These are phyloP conservation scores for Diaprepes abbreviatus DNA, from an alignment of 2,888 invertebrate species.

Conservation along the genomic window DNA sequence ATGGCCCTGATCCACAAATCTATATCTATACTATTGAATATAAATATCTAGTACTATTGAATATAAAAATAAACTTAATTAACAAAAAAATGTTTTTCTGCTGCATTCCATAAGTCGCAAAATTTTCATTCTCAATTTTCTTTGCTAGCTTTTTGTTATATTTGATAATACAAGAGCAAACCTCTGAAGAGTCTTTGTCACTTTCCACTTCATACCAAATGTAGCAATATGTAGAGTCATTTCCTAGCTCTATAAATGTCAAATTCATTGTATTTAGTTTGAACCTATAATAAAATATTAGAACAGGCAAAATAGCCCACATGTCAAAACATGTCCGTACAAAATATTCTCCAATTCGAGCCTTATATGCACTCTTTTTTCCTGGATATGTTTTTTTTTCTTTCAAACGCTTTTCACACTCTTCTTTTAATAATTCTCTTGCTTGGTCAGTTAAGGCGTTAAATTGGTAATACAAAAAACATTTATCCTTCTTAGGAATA, in stretches of 20 bases:
- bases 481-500: too few species aligned
- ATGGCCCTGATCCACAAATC: too few species aligned
- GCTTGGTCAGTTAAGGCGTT: constrained; percentile 3
- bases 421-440: neutral
- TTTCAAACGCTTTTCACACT: neutral
- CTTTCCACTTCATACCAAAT: constrained; percentile 54
- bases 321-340: neutral
- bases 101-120: too few species aligned
- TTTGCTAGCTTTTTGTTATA: constrained; percentile 19
- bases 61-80: too few species aligned
- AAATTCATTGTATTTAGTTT: constrained; percentile 36
- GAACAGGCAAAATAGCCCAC: constrained; percentile 6
- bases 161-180: constrained; percentile 25
- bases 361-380: neutral
- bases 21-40: too few species aligned
- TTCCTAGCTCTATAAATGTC: constrained; percentile 28
- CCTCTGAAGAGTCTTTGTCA: constrained; percentile 34
- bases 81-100: too few species aligned
- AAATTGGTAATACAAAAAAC: constrained; percentile 8
- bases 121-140: constrained; percentile 29
- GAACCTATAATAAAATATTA: constrained; percentile 38
- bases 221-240: constrained; percentile 32
- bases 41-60: too few species aligned
- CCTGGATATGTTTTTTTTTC: neutral
- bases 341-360: neutral